Evolutionary conservation across 2,113 vertebrate species (phyloP), one percentile per base, ranked within the genome.

Genomic region (Rhipidura dahli): DNA sequence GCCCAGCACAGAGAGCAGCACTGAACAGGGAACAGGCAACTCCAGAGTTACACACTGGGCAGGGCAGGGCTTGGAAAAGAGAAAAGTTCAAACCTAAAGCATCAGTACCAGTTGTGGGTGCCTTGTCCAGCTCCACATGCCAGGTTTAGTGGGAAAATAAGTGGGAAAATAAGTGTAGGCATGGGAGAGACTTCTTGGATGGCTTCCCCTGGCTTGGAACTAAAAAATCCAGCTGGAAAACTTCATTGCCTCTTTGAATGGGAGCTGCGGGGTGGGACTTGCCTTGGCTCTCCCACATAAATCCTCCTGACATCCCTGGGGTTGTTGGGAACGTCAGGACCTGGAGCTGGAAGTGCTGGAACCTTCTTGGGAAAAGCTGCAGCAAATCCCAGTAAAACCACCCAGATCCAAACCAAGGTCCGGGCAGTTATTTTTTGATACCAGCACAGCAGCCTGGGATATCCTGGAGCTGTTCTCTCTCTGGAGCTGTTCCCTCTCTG

Each of bases 281-380:
- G 21, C 23, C 75, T 35, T 26, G 72, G 23, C 83, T 70, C 21
- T 27, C 3, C 61, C 51, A 26, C 21, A 23, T 16, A 18, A 56
- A 49, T 40, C 83, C 54, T 44, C 42, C 44, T 15, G 50, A 15
- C 15, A 4, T 28, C 54, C 69, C 50, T 22, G 45, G 50, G 65
- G 5, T 31, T n/a, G 21, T 49, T 3, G 12, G 16, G 31, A 59
- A 1, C 31, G 16, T 15, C 80, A 19, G 54, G 21, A 45, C 11
- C 39, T 47, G 1, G 37, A 3, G 26, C 0, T 3, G 28, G 28
- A 31, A 21, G 35, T 15, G 20, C 13, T 12, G 33, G 37, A 30
- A 16, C 20, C 28, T 40, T 24, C 65, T 18, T 54, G 51, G 51
- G 28, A 19, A 13, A 57, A 31, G 26, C 30, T 64, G 39, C 49